These are phyloP conservation scores for Pangasianodon hypophthalmus DNA, from an alignment of 2,113 vertebrate genomes.

Conservation along the genomic window DNA sequence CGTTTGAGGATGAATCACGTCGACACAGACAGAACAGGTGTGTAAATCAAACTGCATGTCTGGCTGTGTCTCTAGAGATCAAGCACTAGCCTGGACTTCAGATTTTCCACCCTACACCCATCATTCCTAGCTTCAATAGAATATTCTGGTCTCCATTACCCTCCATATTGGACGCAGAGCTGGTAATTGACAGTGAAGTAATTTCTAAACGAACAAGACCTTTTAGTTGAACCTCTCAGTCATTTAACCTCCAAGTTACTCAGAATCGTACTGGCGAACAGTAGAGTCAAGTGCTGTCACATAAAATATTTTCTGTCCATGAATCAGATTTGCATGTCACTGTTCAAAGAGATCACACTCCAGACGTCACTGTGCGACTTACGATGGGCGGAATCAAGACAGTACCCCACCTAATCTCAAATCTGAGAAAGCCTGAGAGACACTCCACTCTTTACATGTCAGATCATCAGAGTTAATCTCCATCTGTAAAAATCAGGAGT, in stretches of 20 bases:
- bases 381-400: constrained; percentile 5
- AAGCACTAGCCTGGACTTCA: background rate
- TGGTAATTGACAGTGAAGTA: background rate
- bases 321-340: background rate
- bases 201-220: background rate
- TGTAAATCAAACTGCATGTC: constrained; percentile 19
- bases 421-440: constrained; percentile 18
- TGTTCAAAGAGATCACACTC: background rate
- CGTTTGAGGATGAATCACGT: background rate
- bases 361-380: background rate
- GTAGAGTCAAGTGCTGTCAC: background rate
- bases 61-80: background rate
- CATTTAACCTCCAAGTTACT: background rate
- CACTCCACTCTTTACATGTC: background rate
- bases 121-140: background rate
- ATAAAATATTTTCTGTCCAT: background rate
- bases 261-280: background rate
- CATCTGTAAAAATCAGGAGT: background rate
- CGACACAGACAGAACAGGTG: constrained; percentile 2
- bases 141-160: background rate
- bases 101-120: background rate
- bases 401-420: constrained; percentile 17
- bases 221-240: background rate
- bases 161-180: background rate
- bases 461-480: background rate